phyloP scores from a whole-genome alignment of 2,888 invertebrate species.

The Emmelina monodactyla region DNA sequence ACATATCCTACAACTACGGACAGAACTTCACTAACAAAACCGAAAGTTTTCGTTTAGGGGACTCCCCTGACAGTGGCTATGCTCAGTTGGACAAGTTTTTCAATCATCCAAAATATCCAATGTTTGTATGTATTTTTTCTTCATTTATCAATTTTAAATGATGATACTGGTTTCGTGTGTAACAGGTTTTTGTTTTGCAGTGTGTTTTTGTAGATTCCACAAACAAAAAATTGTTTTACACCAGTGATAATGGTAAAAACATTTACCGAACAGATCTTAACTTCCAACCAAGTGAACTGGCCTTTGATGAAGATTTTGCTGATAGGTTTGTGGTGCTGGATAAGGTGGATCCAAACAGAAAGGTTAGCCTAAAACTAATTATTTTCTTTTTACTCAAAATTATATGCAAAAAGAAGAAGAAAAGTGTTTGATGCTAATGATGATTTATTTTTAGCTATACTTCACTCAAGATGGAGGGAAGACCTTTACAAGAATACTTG shows the following conservation, averaged over 20 bases:
- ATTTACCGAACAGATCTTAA: conserved; percentile 69
- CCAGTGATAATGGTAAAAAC: conserved; percentile 75
- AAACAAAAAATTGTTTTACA: conserved; percentile 79
- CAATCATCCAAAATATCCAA: conserved; percentile 81
- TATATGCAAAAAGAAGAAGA: neutral
- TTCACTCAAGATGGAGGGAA: conserved; percentile 78
- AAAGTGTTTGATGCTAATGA: neutral
- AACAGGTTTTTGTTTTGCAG: conserved; percentile 40
- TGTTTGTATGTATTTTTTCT: conserved; percentile 71
- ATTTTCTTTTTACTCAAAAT: neutral
- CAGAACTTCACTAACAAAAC: conserved; percentile 79
- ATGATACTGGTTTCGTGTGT: neutral
- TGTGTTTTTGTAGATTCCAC: conserved; percentile 85
- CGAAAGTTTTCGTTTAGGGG: conserved; percentile 67
- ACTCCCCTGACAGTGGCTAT: conserved; percentile 57
- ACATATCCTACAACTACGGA: conserved; percentile 89
- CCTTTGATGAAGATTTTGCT: conserved; percentile 76
- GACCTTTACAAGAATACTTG: conserved; percentile 73
- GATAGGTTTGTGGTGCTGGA: conserved; percentile 78
- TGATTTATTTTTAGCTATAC: conserved; percentile 69
- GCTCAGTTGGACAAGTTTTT: conserved; percentile 85
- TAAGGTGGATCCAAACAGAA: conserved; percentile 70
- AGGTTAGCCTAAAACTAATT: conserved; percentile 57
- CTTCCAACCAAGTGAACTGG: conserved; percentile 81
- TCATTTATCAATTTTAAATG: conserved; percentile 1